These are phyloP conservation scores for Ischnura elegans DNA, from an alignment of 2,888 invertebrate genomes.

Conservation along the genomic window DNA sequence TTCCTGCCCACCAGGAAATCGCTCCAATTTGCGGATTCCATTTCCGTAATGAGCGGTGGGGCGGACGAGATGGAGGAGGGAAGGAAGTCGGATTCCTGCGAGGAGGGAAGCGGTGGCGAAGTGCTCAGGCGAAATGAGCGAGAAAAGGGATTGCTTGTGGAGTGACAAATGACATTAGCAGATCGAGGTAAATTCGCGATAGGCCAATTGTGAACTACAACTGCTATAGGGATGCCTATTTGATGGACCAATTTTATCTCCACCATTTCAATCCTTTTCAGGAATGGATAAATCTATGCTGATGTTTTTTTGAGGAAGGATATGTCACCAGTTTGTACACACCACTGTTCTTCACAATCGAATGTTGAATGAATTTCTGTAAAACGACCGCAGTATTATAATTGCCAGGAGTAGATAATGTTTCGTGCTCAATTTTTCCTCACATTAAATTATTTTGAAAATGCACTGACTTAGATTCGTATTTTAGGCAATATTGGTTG, in stretches of 20 bases:
- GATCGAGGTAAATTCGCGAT: neutral
- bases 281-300: neutral
- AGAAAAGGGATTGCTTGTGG: neutral
- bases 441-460: too few relatives aligned
- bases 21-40: conserved; percentile 52
- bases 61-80: conserved; percentile 45
- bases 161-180: neutral
- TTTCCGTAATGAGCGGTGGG: conserved; percentile 47
- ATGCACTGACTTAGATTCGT: too few relatives aligned
- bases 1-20: conserved; percentile 49
- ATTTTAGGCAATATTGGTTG: too few relatives aligned
- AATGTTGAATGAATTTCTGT: too few relatives aligned
- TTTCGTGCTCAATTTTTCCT: too few relatives aligned
- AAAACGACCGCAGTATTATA: too few relatives aligned
- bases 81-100: neutral
- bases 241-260: neutral
- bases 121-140: too few relatives aligned
- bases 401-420: too few relatives aligned
- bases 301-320: too few relatives aligned
- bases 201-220: neutral
- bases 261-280: neutral
- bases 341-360: too few relatives aligned
- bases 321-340: too few relatives aligned
- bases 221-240: neutral
- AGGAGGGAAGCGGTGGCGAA: neutral